Evolutionary conservation across 2,888 invertebrate genomes (phyloP), one percentile per base, ranked within the genome.

Genomic region (Agrotis ipsilon): DNA sequence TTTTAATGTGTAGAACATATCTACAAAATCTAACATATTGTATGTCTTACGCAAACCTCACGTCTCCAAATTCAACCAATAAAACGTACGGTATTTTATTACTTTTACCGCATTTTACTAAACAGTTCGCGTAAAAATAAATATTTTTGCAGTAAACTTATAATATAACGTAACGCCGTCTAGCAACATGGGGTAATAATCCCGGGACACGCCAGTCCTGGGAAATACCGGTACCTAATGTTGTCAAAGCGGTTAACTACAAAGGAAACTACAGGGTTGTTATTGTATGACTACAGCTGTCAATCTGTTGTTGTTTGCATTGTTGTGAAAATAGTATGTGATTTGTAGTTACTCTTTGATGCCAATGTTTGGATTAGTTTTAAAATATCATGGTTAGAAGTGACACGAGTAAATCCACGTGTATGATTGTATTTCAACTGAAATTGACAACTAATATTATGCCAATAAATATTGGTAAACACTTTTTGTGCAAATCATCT

Each of bases 181-280:
- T 39, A 39, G 9, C 39, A 6, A 43, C 55, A 67, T 32, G 43
- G 51, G 62, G 69, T 81, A 78, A 77, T 75, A 81, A 78, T 75
- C 74, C 24, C 9, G 43, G 18, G 75, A 65, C 86, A 85, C 84
- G 86, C 73, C 60, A 84, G 57, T 71, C 73, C 55, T 62, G 71
- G 72, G 73, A 73, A 81, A 72, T 60, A 48, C 57, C 32, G 46
- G 51, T 45, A n/a, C n/a, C n/a, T n/a, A 51, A 57, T 63, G 57
- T 67, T 80, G 80, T 68, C 75, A 72, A 57, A 52, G 46, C 64
- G 19, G 70, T 68, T 68, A 61, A 72, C 65, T 72, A 67, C 46
- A 68, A 57, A 72, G n/a, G 24, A 49, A 24, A 61, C 13, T 45
- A 32, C n/a, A 49, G 74, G 32, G 19, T 24, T 72, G 32, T 45